Evolutionary conservation across 2,113 vertebrate species (phyloP).

Genomic region (Grallaria varia): DNA sequence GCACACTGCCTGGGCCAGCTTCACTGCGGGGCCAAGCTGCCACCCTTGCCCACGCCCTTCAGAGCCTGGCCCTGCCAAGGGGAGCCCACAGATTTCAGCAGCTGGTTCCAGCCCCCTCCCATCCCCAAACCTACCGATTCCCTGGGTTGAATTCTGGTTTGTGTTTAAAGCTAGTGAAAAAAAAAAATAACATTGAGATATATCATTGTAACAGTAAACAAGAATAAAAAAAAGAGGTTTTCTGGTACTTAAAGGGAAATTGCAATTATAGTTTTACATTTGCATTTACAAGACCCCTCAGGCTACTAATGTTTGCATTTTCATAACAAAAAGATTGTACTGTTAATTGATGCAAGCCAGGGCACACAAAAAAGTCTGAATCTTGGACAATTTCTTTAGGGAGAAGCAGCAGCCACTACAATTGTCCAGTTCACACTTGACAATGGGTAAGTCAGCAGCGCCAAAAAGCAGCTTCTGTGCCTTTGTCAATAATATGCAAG

Average conservation of each 20-base stretch:
- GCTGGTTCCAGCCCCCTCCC: neutral
- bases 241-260: slow-evolving; percentile 17
- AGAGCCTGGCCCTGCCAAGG: neutral
- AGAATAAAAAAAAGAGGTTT: neutral
- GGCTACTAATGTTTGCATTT: slow-evolving; percentile 27
- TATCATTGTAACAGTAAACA: neutral
- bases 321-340: slow-evolving; percentile 38
- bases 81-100: neutral
- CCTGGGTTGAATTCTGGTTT: neutral
- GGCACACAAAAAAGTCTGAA: slow-evolving; percentile 16
- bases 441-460: neutral
- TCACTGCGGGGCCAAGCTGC: neutral
- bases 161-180: neutral
- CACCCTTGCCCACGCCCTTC: neutral
- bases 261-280: slow-evolving; percentile 43
- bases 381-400: slow-evolving; percentile 34
- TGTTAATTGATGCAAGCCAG: slow-evolving; percentile 37
- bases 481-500: neutral
- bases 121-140: neutral
- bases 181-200: neutral
- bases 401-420: slow-evolving; percentile 5
- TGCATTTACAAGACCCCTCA: slow-evolving; percentile 53
- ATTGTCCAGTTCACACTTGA: slow-evolving; percentile 13
- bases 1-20: neutral
- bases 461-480: neutral